A percentile compares a stretch with the other conserved stretches of the same genome.
phyloP scores from a whole-genome alignment of 2,888 invertebrate species.

The Lithodes maja region DNA sequence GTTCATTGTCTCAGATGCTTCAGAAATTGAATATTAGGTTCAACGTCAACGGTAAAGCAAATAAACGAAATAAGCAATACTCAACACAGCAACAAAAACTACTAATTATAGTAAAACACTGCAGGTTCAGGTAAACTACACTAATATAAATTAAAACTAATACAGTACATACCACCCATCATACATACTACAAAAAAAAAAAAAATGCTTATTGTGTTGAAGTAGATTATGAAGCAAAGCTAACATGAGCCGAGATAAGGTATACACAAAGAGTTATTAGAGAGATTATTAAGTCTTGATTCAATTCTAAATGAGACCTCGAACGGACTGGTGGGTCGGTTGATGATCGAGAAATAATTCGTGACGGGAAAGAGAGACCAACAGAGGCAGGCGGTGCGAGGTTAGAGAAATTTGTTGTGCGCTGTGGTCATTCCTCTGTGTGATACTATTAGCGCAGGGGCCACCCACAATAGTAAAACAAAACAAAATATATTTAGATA shows the following conservation, averaged over 20 bases:
- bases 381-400: background rate
- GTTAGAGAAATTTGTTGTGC: constrained; percentile 32
- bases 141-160: background rate
- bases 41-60: too few relatives aligned
- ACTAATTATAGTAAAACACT: too few relatives aligned
- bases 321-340: background rate
- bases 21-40: too few relatives aligned
- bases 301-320: too few relatives aligned
- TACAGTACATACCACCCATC: background rate
- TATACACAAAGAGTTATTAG: background rate
- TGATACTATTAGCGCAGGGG: constrained; percentile 48
- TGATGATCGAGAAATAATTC: background rate
- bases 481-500: constrained; percentile 52
- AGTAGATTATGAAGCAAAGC: too few relatives aligned
- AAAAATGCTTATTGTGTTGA: too few relatives aligned
- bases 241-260: background rate
- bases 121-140: too few relatives aligned
- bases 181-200: too few relatives aligned
- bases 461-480: constrained; percentile 44
- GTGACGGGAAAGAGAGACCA: background rate
- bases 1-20: too few relatives aligned
- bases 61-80: too few relatives aligned
- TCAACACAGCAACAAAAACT: too few relatives aligned
- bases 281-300: too few relatives aligned
- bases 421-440: constrained; percentile 47